These are phyloP conservation scores for Hyphantria cunea DNA, from an alignment of 1,140 invertebrate species.

Conservation along the genomic window DNA sequence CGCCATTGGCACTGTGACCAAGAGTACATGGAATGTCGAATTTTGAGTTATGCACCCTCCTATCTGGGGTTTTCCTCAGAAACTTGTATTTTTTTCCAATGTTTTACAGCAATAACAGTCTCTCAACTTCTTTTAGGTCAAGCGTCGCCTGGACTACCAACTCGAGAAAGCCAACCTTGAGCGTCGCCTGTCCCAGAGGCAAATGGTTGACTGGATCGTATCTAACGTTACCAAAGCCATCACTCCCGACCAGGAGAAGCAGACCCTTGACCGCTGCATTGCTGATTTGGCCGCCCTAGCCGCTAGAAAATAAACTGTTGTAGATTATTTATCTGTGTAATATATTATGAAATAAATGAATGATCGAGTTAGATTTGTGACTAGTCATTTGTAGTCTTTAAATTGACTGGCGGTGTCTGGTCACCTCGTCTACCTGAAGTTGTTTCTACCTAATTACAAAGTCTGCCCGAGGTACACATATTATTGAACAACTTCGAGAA, in stretches of 20 bases:
- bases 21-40: too few species aligned
- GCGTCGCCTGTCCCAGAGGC: constrained; percentile 92
- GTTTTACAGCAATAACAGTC: too few species aligned
- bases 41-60: too few species aligned
- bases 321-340: constrained; percentile 36
- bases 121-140: constrained; percentile 83
- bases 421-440: too few species aligned
- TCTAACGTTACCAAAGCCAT: constrained; percentile 92
- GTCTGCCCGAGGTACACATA: too few species aligned
- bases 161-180: constrained; percentile 91
- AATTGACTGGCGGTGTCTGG: too few species aligned
- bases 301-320: constrained; percentile 56
- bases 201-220: constrained; percentile 97
- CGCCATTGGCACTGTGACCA: too few species aligned
- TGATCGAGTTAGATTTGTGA: constrained; percentile 18
- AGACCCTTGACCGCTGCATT: constrained; percentile 94
- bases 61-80: too few species aligned
- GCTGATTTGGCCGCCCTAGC: constrained; percentile 91
- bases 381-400: constrained; percentile 1
- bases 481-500: too few species aligned
- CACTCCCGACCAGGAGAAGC: constrained; percentile 96
- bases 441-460: too few species aligned
- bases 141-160: constrained; percentile 95
- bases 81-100: too few species aligned
- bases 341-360: constrained; percentile 38